Conservation (phyloP, 2,113 vertebrate genomes). For the human region GRCh38 chr6:113795001-113795500, state of each 20-base stretch:
- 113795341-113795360: neutral
- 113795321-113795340: neutral
- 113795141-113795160: neutral
- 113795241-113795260: neutral
- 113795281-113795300: neutral
- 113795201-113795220: neutral
- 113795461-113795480: too few species aligned
- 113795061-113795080: neutral
- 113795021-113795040: neutral
- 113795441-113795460: too few species aligned
- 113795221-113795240: neutral
- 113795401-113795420: too few species aligned
- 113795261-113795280: neutral
- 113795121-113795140: neutral
- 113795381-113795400: too few species aligned
- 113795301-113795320: neutral
- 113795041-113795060: too few species aligned
- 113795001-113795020: neutral
- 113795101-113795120: neutral
- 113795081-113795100: neutral
- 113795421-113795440: too few species aligned
- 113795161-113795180: neutral
- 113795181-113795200: neutral
- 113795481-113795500: too few species aligned
- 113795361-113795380: too few species aligned